A percentile compares a stretch with the other conserved stretches of the same genome.
phyloP scores from a whole-genome alignment of 2,113 vertebrate genomes.

The Sapajus apella region DNA sequence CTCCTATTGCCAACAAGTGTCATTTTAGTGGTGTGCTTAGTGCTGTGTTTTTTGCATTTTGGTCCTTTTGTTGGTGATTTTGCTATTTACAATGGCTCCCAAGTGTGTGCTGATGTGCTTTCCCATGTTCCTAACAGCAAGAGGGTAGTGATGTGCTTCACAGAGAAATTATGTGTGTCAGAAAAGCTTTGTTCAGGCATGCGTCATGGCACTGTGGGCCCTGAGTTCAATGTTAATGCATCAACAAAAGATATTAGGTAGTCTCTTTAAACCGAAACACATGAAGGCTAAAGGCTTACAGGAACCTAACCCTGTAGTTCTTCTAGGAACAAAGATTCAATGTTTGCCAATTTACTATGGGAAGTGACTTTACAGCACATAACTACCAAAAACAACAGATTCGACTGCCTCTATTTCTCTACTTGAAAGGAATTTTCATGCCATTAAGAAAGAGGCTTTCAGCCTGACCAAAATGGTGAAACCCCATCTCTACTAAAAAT shows the following conservation, averaged over 20 bases:
- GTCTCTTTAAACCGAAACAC: neutral
- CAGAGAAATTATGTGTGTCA: neutral
- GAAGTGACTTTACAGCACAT: neutral
- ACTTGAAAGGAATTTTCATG: conserved; percentile 19
- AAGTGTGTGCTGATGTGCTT: neutral
- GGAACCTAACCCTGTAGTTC: neutral
- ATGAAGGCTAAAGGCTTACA: neutral
- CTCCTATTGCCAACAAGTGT: neutral
- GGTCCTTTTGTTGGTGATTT: neutral
- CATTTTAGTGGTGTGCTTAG: neutral
- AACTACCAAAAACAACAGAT: neutral
- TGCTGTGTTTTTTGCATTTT: neutral
- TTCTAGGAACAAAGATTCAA: neutral
- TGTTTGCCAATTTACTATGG: neutral
- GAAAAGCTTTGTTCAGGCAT: neutral
- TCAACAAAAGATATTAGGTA: neutral
- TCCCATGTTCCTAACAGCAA: neutral
- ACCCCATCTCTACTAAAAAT: no score
- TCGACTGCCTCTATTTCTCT: neutral
- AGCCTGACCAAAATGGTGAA: no score
- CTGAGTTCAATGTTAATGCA: neutral
- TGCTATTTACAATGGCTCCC: neutral
- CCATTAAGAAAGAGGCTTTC: conserved; percentile 9
- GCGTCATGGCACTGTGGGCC: neutral
- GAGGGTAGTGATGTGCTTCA: neutral